Conservation (phyloP, 92 coral and sea anemone genomes). For the Galaxea fascicularis region DNA sequence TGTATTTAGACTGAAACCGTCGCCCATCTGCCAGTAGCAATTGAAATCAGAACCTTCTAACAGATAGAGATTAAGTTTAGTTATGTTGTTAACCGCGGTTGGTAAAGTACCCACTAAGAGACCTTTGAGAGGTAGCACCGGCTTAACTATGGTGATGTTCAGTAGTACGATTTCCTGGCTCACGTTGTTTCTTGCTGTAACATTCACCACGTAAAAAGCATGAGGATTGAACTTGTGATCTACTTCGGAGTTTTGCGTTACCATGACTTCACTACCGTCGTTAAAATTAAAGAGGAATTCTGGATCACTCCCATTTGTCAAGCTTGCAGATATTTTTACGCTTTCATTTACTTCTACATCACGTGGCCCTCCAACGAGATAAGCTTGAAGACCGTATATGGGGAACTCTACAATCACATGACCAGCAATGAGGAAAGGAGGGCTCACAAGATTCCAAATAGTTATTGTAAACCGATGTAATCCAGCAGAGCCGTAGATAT, state of each 20-base stretch:
- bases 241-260: neutral
- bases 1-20: conserved; percentile 38
- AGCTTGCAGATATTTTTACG: conserved; percentile 1
- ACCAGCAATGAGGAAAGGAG: conserved; percentile 16
- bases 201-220: conserved; percentile 43
- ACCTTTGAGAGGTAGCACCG: conserved; percentile 31
- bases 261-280: conserved; percentile 19
- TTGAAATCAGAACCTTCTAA: conserved; percentile 58
- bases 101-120: conserved; percentile 33
- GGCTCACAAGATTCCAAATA: conserved; percentile 54
- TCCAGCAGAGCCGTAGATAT: conserved; percentile 43
- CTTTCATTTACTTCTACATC: conserved; percentile 47
- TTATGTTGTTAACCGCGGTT: conserved; percentile 23
- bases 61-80: conserved; percentile 26
- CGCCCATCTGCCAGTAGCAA: conserved; percentile 69
- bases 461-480: conserved; percentile 24
- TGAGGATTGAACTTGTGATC: conserved; percentile 53
- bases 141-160: conserved; percentile 27
- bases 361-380: conserved; percentile 16
- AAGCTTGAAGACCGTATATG: conserved; percentile 29
- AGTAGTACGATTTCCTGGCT: conserved; percentile 33
- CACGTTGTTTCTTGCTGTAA: conserved; percentile 61
- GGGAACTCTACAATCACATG: conserved; percentile 59
- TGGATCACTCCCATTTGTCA: conserved; percentile 42
- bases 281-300: conserved; percentile 46